phyloP scores from a whole-genome alignment of 2,113 vertebrate genomes.

The Brachyhypopomus gauderio region DNA sequence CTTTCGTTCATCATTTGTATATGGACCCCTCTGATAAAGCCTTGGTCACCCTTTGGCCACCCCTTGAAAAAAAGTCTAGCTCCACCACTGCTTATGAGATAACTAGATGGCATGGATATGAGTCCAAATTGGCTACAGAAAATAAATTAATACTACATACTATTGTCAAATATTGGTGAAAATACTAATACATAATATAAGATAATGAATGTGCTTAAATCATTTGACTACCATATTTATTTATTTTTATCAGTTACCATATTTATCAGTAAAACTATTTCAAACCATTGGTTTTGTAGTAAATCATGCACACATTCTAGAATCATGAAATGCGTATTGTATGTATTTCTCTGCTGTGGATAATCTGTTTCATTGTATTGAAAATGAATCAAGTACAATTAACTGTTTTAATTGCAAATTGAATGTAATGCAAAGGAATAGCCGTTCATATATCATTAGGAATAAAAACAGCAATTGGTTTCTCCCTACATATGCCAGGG shows the following conservation, averaged over 20 bases:
- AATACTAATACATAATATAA: background rate
- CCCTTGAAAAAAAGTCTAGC: no score
- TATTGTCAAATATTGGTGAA: no score
- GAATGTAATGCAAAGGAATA: background rate
- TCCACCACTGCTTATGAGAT: background rate
- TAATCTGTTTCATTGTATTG: background rate
- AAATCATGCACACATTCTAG: background rate
- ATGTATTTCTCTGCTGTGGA: background rate
- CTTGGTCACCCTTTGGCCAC: no score
- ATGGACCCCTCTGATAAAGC: no score
- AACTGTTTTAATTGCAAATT: background rate
- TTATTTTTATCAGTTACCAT: no score
- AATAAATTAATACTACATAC: no score
- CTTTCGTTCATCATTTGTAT: no score
- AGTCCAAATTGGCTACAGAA: background rate
- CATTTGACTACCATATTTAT: background rate
- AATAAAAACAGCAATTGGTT: constrained; percentile 7
- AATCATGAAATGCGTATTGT: background rate
- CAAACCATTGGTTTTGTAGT: background rate
- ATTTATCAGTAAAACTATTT: background rate
- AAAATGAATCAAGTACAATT: background rate
- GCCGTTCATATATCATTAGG: background rate
- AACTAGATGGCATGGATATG: background rate
- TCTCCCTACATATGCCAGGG: background rate
- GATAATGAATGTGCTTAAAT: background rate